Percentiles rank a stretch among this genome's conserved stretches.
Evolutionary conservation across 2,888 invertebrate genomes (phyloP).

Genomic region (Psylliodes chrysocephalus): DNA sequence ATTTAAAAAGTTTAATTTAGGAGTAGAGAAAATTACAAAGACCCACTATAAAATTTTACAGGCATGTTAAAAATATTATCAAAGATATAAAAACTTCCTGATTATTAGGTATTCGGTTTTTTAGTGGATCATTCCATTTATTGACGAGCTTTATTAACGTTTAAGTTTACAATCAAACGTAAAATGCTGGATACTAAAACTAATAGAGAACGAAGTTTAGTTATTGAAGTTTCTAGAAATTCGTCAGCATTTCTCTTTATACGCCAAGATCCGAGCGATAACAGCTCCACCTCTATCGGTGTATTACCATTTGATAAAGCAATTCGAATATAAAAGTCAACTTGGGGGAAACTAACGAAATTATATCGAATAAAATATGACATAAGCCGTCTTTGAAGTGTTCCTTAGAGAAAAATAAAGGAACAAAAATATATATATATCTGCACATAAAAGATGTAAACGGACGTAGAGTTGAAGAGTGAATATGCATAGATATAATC

Average conservation of each 20-base stretch:
- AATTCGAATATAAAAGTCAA: slow-evolving; percentile 7
- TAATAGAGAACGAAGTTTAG: too few relatives aligned
- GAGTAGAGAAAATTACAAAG: too few relatives aligned
- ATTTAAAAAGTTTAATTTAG: too few relatives aligned
- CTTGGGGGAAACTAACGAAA: slow-evolving; percentile 7
- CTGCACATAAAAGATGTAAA: slow-evolving; percentile 1
- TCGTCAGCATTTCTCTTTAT: neutral
- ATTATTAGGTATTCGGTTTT: too few relatives aligned
- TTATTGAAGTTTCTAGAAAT: too few relatives aligned
- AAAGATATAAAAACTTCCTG: too few relatives aligned
- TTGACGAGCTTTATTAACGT: too few relatives aligned
- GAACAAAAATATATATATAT: neutral
- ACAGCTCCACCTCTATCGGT: slow-evolving; percentile 1
- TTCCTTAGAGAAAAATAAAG: neutral
- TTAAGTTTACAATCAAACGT: too few relatives aligned
- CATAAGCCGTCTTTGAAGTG: slow-evolving; percentile 2
- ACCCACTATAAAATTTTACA: too few relatives aligned
- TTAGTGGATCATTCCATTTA: too few relatives aligned
- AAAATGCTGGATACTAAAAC: too few relatives aligned
- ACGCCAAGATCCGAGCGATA: neutral
- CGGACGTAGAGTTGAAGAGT: neutral
- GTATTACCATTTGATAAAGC: neutral
- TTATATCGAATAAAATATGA: slow-evolving; percentile 5
- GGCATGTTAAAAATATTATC: too few relatives aligned
- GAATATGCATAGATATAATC: neutral